Evolutionary conservation across 2,113 vertebrate genomes (phyloP), one percentile per base, ranked within the genome.

Genomic region (Suncus etruscus): DNA sequence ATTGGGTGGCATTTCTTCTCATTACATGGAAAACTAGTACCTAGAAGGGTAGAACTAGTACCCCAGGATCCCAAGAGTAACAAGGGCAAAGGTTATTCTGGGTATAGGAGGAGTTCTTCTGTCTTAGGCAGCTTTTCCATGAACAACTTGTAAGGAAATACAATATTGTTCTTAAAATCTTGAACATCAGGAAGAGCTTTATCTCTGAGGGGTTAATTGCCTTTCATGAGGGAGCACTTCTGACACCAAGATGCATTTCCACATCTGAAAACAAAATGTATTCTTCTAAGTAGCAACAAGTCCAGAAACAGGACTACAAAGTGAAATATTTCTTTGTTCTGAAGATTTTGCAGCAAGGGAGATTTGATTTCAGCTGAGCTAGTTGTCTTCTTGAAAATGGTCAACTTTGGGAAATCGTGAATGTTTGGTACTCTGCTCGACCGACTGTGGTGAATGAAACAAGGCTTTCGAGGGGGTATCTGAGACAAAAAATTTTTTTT

Each of bases 391-490:
- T 90, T 86, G 70, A 88, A 94, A 94, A 95, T 77, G 80, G 65
- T 61, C 83, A 96, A 90, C 66, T 58, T 90, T 89, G 63, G 48
- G 27, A 94, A 95, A 94, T 84, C 88, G 65, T 80, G 90, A 96
- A 95, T 69, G 94, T 95, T 93, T 96, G 81, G 39, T 39, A 39
- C 92, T 93, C 54, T 70, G 18, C 83, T 94, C 58, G 76, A 92
- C 84, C 3, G 39, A 89, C 86, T 94, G 65, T 96, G 83, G 69
- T 80, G 61, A 96, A 96, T 80, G 61, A 96, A 96, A 95, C 86
- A 94, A 95, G 94, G 89, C 76, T 94, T 95, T 95, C 50, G 39
- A 93, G 77, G 80, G 89, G 69, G 79, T 73, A 95, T 84, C 88
- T 92, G 92, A 45, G 63, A 96, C 81, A 89, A 84, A 61, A 69